Conservation (phyloP, 2,113 vertebrate genomes). For the Nematolebias whitei region DNA sequence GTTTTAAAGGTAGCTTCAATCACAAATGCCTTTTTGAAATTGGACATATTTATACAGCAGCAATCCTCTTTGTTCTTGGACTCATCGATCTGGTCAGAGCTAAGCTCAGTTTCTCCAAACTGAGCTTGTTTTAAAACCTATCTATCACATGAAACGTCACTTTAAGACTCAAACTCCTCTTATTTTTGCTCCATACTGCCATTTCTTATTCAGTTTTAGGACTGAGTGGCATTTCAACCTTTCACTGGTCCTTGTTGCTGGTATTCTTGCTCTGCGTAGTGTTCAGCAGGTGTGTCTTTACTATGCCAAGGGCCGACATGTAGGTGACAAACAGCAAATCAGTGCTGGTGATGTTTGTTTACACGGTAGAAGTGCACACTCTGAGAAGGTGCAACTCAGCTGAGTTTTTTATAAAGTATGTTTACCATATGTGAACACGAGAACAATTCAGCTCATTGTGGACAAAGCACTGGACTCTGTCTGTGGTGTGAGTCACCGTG, state of each 20-base stretch:
- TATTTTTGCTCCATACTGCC: background rate
- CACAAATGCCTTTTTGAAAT: too few species aligned
- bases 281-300: constrained; percentile 25
- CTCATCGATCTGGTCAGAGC: too few species aligned
- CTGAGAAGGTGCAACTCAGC: constrained; percentile 32
- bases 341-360: constrained; percentile 16
- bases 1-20: too few species aligned
- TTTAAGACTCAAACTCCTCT: constrained; percentile 21
- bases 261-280: background rate
- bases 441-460: constrained; percentile 71
- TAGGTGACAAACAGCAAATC: constrained; percentile 33
- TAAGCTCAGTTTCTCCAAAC: too few species aligned
- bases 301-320: background rate
- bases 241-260: constrained; percentile 1
- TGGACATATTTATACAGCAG: too few species aligned
- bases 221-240: constrained; percentile 16
- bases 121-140: too few species aligned
- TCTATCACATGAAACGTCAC: too few species aligned
- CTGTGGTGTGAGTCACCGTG: constrained; percentile 38
- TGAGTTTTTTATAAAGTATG: constrained; percentile 44
- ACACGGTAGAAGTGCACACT: background rate
- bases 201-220: constrained; percentile 21
- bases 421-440: constrained; percentile 70
- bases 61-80: too few species aligned
- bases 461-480: constrained; percentile 63